Conservation (phyloP, 1,140 invertebrate species). For the Frieseomelitta varia region DNA sequence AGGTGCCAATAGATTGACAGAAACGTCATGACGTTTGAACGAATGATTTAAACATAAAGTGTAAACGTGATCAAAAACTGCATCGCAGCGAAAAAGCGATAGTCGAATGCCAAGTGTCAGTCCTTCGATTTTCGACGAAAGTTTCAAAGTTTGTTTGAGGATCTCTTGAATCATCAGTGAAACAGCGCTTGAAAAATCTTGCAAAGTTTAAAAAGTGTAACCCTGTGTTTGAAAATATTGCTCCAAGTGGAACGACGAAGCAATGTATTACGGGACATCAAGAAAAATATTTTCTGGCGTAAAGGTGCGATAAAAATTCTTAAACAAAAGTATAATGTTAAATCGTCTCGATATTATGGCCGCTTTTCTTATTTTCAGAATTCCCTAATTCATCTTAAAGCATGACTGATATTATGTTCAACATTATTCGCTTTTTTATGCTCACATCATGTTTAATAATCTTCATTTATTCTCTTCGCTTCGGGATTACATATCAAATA, state of each 20-base stretch:
- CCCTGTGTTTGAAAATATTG: background rate
- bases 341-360: background rate
- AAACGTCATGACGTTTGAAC: background rate
- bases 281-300: background rate
- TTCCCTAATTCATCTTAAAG: background rate
- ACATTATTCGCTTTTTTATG: background rate
- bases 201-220: background rate
- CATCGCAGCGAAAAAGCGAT: background rate
- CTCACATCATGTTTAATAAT: background rate
- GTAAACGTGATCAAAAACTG: background rate
- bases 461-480: background rate
- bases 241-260: background rate
- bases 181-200: background rate
- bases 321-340: background rate
- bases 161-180: background rate
- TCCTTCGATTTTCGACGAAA: too few relatives aligned
- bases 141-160: background rate
- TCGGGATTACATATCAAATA: background rate
- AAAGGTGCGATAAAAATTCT: constrained; percentile 15
- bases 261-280: background rate
- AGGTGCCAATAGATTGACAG: constrained; percentile 23
- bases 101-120: too few relatives aligned
- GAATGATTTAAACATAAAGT: background rate
- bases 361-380: background rate
- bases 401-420: background rate